phyloP scores from a whole-genome alignment of 2,888 invertebrate species.

The Perizoma affinitatum region DNA sequence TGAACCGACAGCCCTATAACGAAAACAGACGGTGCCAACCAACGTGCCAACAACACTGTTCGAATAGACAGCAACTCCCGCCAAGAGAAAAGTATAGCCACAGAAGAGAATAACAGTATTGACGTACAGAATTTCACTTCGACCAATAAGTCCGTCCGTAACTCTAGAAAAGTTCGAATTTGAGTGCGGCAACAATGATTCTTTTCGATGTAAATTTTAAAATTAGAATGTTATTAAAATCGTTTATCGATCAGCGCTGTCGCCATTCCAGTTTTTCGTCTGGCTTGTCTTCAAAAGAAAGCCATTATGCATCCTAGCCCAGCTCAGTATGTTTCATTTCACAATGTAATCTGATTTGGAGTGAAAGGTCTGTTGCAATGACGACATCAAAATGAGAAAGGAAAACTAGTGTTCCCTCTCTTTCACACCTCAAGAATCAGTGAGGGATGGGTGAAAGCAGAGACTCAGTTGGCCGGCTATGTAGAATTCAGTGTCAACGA shows the following conservation, averaged over 20 bases:
- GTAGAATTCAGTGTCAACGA: conserved; percentile 78
- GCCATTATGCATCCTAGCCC: background rate
- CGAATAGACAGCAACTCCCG: conserved; percentile 57
- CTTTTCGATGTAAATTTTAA: no score
- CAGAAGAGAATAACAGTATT: conserved; percentile 49
- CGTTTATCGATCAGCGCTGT: no score
- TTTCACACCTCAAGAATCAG: conserved; percentile 52
- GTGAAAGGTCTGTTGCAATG: conserved; percentile 6
- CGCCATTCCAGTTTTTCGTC: no score
- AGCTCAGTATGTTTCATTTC: conserved; percentile 1
- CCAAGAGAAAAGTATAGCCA: conserved; percentile 78
- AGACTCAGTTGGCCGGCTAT: conserved; percentile 73
- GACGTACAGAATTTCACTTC: conserved; percentile 9
- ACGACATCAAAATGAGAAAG: conserved; percentile 61
- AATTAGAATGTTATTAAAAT: no score
- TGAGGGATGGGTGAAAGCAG: conserved; percentile 64
- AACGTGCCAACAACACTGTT: conserved; percentile 73
- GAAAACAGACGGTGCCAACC: conserved; percentile 63
- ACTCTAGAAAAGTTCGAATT: no score
- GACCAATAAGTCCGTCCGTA: no score
- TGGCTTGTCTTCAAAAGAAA: background rate
- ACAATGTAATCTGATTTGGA: background rate
- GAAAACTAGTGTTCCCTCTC: conserved; percentile 70
- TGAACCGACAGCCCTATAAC: conserved; percentile 64
- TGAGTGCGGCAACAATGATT: no score